These are phyloP conservation scores for Pararge aegeria DNA, from an alignment of 1,140 invertebrate genomes.

Conservation along the genomic window DNA sequence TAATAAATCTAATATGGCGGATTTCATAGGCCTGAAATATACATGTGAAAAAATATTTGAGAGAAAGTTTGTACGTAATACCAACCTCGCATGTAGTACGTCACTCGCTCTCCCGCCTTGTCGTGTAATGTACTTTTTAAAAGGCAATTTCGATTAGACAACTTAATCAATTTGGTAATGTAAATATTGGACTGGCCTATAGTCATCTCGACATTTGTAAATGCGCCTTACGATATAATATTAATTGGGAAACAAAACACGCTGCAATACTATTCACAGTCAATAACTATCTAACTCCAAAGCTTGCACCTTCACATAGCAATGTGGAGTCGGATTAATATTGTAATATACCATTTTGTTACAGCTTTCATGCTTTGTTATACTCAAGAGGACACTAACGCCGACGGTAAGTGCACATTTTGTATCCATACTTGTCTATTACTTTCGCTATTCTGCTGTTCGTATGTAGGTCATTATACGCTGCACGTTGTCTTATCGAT, in stretches of 20 bases:
- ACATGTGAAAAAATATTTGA: too few relatives aligned
- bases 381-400: slow-evolving; percentile 92
- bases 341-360: slow-evolving; percentile 81
- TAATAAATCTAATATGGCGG: too few relatives aligned
- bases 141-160: too few relatives aligned
- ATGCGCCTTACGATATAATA: background rate
- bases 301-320: slow-evolving; percentile 8
- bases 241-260: background rate
- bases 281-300: background rate
- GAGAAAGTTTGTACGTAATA: too few relatives aligned
- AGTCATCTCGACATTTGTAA: too few relatives aligned
- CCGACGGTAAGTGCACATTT: slow-evolving; percentile 87
- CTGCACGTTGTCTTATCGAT: slow-evolving; percentile 41
- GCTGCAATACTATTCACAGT: background rate
- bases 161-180: too few relatives aligned
- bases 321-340: background rate
- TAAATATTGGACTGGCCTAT: too few relatives aligned
- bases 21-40: too few relatives aligned
- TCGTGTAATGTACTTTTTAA: too few relatives aligned
- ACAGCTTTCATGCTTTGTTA: slow-evolving; percentile 95
- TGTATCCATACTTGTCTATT: slow-evolving; percentile 38
- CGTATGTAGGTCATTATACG: slow-evolving; percentile 58
- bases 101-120: too few relatives aligned
- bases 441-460: slow-evolving; percentile 65
- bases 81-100: too few relatives aligned